phyloP scores from a whole-genome alignment of 2,888 invertebrate species.

The Tupiocoris notatus region DNA sequence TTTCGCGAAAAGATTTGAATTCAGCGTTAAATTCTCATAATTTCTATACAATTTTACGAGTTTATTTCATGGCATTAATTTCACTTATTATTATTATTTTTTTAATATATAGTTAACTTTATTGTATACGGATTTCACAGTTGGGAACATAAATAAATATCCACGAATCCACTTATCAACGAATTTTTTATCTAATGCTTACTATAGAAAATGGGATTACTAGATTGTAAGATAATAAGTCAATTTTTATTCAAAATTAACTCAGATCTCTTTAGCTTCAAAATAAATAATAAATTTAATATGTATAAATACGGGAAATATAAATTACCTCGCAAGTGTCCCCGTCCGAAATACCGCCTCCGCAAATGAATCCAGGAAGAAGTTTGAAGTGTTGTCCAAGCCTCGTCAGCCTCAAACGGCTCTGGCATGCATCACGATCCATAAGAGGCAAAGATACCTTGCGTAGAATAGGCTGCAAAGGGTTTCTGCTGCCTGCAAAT shows the following conservation, averaged over 20 bases:
- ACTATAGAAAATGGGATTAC: neutral
- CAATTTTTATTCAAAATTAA: neutral
- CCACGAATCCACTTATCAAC: too few relatives aligned
- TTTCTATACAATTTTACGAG: too few relatives aligned
- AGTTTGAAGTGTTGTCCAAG: conserved; percentile 42
- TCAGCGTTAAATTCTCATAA: too few relatives aligned
- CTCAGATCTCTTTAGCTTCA: neutral
- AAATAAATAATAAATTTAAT: neutral
- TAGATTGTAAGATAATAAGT: neutral
- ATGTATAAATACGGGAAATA: neutral
- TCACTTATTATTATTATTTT: too few relatives aligned
- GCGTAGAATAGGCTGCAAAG: conserved; percentile 70
- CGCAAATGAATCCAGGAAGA: conserved; percentile 43
- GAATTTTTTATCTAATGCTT: too few relatives aligned
- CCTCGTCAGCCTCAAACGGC: conserved; percentile 62
- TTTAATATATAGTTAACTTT: too few relatives aligned
- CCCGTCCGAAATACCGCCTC: conserved; percentile 52
- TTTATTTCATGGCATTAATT: too few relatives aligned
- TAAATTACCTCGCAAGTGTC: conserved; percentile 67
- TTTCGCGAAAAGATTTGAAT: too few relatives aligned
- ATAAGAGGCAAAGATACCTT: conserved; percentile 70
- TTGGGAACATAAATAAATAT: too few relatives aligned
- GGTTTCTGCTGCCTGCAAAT: conserved; percentile 59
- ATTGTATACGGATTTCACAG: too few relatives aligned
- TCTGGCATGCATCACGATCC: conserved; percentile 61